Evolutionary conservation across 2,888 invertebrate genomes (phyloP).

Genomic region (Mythimna pallens): DNA sequence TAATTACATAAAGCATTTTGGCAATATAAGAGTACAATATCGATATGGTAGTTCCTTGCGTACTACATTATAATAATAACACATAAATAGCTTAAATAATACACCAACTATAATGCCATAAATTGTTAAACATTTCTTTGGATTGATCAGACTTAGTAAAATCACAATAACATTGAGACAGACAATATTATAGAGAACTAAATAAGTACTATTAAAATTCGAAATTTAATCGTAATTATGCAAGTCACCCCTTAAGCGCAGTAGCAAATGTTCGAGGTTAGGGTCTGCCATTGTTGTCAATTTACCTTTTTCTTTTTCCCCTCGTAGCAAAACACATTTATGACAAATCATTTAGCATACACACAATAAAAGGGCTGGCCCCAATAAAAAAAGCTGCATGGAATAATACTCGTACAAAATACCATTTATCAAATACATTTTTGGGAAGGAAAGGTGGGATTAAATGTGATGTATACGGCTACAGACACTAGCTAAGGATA

Average conservation of each 20-base stretch:
- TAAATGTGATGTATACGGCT: constrained; percentile 36
- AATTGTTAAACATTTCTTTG: constrained; percentile 69
- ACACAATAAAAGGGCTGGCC: constrained; percentile 19
- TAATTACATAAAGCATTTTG: constrained; percentile 73
- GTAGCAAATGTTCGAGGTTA: neutral
- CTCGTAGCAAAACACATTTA: constrained; percentile 14
- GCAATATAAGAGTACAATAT: constrained; percentile 71
- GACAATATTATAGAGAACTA: constrained; percentile 46
- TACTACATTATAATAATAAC: constrained; percentile 54
- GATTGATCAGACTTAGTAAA: constrained; percentile 82
- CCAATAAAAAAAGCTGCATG: constrained; percentile 27
- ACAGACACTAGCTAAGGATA: constrained; percentile 41
- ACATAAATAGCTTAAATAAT: constrained; percentile 68
- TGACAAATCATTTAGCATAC: constrained; percentile 7
- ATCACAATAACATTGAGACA: constrained; percentile 65
- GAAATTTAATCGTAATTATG: constrained; percentile 22
- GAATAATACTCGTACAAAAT: constrained; percentile 34
- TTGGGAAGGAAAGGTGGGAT: constrained; percentile 47
- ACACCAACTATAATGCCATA: constrained; percentile 48
- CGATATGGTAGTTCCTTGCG: constrained; percentile 49
- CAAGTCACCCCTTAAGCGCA: constrained; percentile 13
- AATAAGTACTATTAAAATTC: constrained; percentile 54
- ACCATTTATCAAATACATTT: constrained; percentile 50
- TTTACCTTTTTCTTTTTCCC: constrained; percentile 7
- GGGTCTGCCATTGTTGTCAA: constrained; percentile 25